Conservation (phyloP, 1,140 invertebrate species). For the Oscheius sp. region DNA sequence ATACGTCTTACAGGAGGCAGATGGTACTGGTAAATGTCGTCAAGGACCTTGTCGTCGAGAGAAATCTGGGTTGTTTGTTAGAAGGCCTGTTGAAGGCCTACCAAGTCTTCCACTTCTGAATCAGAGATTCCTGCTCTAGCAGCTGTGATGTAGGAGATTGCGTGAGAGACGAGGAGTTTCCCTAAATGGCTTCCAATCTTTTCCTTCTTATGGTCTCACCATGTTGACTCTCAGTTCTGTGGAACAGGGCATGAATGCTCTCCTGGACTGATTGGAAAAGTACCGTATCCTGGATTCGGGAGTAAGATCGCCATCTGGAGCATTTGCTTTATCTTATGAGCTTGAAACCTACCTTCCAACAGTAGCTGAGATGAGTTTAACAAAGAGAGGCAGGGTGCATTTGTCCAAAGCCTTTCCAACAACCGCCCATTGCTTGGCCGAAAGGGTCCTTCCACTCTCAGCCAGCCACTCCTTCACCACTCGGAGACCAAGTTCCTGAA, state of each 20-base stretch:
- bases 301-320: constrained; percentile 93
- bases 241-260: constrained; percentile 93
- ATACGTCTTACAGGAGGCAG: constrained; percentile 89
- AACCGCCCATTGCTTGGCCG: constrained; percentile 87
- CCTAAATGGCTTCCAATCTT: constrained; percentile 56
- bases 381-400: constrained; percentile 92
- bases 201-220: constrained; percentile 58
- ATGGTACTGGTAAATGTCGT: constrained; percentile 98
- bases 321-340: constrained; percentile 67
- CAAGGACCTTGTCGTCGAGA: constrained; percentile 83
- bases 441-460: constrained; percentile 80
- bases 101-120: constrained; percentile 81
- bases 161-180: constrained; percentile 84
- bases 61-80: constrained; percentile 71
- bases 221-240: constrained; percentile 84
- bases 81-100: constrained; percentile 12
- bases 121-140: constrained; percentile 86
- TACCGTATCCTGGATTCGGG: constrained; percentile 83
- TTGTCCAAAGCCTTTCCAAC: constrained; percentile 84
- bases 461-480: constrained; percentile 93
- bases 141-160: constrained; percentile 87
- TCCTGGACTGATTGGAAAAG: constrained; percentile 92
- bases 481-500: constrained; percentile 81
- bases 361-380: constrained; percentile 86
- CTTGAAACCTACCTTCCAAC: constrained; percentile 39